Conservation (phyloP, 2,888 invertebrate species). For the Phyto melanocephala region DNA sequence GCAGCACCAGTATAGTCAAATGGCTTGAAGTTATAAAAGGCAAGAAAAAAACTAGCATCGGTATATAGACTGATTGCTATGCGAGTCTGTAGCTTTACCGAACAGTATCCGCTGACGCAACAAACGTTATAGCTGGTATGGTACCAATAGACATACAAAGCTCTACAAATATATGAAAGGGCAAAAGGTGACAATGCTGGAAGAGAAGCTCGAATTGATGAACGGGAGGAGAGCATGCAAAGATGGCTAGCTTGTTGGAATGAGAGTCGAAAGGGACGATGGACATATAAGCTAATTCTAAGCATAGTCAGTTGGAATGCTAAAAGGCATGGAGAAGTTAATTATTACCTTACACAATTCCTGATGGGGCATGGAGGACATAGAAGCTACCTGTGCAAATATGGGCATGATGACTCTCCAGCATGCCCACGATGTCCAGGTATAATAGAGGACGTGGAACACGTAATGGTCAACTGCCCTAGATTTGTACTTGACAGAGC, state of each 20-base stretch:
- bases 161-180: not conserved
- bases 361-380: not conserved
- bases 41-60: not conserved
- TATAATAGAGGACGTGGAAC: too few relatives aligned
- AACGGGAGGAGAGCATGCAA: not conserved
- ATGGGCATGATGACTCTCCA: too few relatives aligned
- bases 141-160: not conserved
- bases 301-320: not conserved
- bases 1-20: not conserved
- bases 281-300: not conserved
- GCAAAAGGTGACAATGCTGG: too few relatives aligned
- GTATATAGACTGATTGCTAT: not conserved
- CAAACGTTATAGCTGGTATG: not conserved
- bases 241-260: not conserved
- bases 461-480: too few relatives aligned
- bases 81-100: not conserved
- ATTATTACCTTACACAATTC: not conserved
- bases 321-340: not conserved
- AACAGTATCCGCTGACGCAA: not conserved
- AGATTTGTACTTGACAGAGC: too few relatives aligned
- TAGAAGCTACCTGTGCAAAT: too few relatives aligned
- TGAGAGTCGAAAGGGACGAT: not conserved
- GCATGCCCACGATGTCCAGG: too few relatives aligned
- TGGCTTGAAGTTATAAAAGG: not conserved
- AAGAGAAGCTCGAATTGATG: not conserved